Percentiles rank a stretch among this genome's conserved stretches.
Evolutionary conservation across 2,888 invertebrate species (phyloP).

Genomic region (Stramonita haemastoma): DNA sequence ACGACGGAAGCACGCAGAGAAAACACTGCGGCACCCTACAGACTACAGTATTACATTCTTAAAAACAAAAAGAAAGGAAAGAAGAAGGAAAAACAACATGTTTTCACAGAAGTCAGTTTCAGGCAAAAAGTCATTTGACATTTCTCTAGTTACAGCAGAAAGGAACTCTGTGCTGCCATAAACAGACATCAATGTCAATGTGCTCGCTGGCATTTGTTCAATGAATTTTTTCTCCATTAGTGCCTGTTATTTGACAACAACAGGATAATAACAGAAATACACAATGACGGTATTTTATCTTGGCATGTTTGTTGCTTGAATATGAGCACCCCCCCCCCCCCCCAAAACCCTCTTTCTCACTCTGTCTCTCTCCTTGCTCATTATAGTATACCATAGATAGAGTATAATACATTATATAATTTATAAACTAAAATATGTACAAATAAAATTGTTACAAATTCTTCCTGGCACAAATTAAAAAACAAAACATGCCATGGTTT

Average conservation of each 20-base stretch:
- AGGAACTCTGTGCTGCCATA: conserved; percentile 7
- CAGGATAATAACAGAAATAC: neutral
- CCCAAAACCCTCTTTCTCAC: too few species aligned
- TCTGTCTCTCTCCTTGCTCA: too few species aligned
- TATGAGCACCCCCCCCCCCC: too few species aligned
- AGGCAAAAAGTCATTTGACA: conserved; percentile 5
- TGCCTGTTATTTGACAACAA: neutral
- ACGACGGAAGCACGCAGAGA: neutral
- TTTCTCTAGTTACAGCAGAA: conserved; percentile 26
- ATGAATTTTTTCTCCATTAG: neutral
- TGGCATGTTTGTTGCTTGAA: neutral
- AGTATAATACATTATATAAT: too few species aligned
- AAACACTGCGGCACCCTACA: conserved; percentile 5
- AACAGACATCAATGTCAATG: conserved; percentile 13
- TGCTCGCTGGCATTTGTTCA: neutral
- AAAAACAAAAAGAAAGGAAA: too few species aligned
- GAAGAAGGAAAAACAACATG: neutral
- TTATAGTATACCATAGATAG: too few species aligned
- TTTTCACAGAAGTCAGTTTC: neutral
- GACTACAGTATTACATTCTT: neutral
- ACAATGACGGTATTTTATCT: neutral
- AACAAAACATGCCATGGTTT: too few species aligned
- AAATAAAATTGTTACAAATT: too few species aligned
- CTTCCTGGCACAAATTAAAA: too few species aligned
- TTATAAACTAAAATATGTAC: too few species aligned